phyloP scores from a whole-genome alignment of 2,888 invertebrate species.

The Nematopogon swammerdamellus region DNA sequence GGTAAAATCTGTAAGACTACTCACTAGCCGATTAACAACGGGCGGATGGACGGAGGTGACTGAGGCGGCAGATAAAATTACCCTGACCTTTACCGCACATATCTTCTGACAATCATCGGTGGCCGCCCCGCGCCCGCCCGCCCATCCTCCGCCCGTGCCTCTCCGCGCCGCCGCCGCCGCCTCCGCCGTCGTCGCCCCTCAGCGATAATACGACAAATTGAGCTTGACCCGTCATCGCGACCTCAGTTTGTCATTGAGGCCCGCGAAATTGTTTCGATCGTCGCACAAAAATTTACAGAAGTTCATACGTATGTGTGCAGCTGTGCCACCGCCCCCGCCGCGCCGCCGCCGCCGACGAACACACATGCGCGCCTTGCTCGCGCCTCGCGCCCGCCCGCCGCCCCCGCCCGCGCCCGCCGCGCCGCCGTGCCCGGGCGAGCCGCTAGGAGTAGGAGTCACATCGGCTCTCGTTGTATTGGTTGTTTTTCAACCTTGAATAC shows the following conservation, averaged over 20 bases:
- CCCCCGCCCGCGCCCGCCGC: background rate
- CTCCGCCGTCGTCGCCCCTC: background rate
- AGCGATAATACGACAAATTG: background rate
- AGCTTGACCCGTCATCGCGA: background rate
- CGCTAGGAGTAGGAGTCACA: too few species aligned
- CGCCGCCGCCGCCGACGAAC: background rate
- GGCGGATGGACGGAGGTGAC: too few species aligned
- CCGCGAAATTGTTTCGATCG: background rate
- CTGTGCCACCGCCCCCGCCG: background rate
- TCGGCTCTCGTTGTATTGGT: background rate
- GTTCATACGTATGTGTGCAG: background rate
- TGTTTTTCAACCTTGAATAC: conserved; percentile 2
- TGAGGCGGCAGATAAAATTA: background rate
- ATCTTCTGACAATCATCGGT: too few species aligned
- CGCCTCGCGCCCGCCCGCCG: background rate
- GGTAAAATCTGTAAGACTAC: too few species aligned
- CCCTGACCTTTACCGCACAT: background rate
- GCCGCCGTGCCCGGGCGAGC: background rate
- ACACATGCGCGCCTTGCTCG: background rate
- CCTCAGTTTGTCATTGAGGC: background rate
- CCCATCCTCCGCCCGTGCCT: background rate
- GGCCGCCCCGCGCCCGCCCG: background rate
- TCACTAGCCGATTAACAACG: too few species aligned
- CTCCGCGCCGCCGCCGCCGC: background rate
- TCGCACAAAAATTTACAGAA: background rate